Base-by-base conservation (phyloP, 1,140 invertebrate genomes). In the Drosophila bocki region DNA sequence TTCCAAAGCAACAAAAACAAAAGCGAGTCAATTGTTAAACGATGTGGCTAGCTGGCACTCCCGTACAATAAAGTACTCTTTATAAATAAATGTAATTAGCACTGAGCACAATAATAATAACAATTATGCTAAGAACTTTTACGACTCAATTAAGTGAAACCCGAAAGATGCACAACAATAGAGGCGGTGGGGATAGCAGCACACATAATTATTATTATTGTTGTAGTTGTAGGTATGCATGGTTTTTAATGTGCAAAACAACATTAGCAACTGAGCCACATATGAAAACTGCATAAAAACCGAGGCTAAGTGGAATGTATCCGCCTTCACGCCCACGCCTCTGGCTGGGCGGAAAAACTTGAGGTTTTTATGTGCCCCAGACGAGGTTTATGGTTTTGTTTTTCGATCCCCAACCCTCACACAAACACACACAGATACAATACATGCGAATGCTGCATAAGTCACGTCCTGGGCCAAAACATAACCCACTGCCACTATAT, bases 371-470 rank as follows among this genome's bases (percentile, higher is more conserved):
- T 68, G 59, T 79, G 77, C 79, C 78, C 85, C 85, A 88, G 85
- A 88, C 85, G 88, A 85, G 81, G 85, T 88, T 88, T 88, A 88
- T 88, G 60, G 84, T 75, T 69, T 88, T 88, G 81, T 85, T 90
- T 85, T 84, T 80, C 45, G 50, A 62, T 48, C 56, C 39, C 48
- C 58, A n/a, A 35, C 17, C 11, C 29, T 12, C 13, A 8, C 0
- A 53, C 51, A 15, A 7, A 37, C 3, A 37, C 33, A 32, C 61
- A 64, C 44, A 51, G 29, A 70, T n/a, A 29, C 50, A 37, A 51
- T 35, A 47, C 11, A 57, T 62, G 35, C 54, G 17, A 58, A 72
- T 57, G 29, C 37, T 50, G 61, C 84, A 88, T 88, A 88, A 84
- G 83, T 87, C 83, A 88, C 83, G 83, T 87, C 85, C 83, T 88